Evolutionary conservation across 2,113 vertebrate species (phyloP).

Genomic region (Aegithalos caudatus): DNA sequence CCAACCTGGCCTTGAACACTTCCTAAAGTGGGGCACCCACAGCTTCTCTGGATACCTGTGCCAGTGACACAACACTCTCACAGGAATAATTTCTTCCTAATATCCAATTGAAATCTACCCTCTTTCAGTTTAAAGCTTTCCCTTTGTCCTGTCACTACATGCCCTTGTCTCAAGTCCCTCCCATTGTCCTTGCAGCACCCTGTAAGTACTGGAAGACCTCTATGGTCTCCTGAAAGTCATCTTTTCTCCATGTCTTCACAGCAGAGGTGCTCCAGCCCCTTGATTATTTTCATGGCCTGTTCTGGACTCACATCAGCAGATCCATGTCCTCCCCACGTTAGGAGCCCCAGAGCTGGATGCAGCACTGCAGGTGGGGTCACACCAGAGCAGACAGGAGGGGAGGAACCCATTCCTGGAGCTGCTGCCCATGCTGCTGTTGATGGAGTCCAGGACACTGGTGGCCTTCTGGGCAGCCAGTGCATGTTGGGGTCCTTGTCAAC

Average conservation of each 20-base stretch:
- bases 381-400: neutral
- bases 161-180: neutral
- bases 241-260: neutral
- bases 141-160: neutral
- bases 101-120: neutral
- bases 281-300: neutral
- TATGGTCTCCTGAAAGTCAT: neutral
- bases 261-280: neutral
- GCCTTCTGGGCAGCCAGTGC: neutral
- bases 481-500: neutral
- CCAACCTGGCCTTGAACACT: neutral
- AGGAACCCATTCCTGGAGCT: neutral
- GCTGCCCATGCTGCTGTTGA: neutral
- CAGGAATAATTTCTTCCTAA: neutral
- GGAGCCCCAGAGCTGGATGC: neutral
- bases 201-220: neutral
- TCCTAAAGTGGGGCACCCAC: neutral
- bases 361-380: neutral
- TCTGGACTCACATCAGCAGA: neutral
- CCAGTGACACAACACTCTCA: neutral
- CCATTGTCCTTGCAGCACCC: neutral
- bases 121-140: neutral
- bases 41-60: neutral
- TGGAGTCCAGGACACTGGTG: neutral
- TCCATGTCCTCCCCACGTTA: accelerated